Evolutionary conservation across 2,113 vertebrate genomes (phyloP), one percentile per base, ranked within the genome.

Genomic region (Grallaria varia): DNA sequence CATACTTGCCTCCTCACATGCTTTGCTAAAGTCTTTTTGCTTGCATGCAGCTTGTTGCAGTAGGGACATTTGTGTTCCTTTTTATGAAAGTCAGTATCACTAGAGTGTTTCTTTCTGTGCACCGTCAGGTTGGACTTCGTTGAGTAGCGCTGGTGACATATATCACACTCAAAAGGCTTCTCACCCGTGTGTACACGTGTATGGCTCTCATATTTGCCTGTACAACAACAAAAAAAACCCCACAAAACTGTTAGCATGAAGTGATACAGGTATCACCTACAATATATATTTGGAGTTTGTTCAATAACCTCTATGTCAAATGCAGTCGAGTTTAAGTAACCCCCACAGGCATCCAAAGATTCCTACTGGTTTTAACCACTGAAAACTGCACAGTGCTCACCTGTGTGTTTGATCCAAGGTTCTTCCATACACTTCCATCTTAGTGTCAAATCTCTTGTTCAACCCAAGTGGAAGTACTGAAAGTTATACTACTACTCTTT

Each of bases 91-190:
- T 99, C 98, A 4, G 98, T 97, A 33, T 99, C 98, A n/a, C 94
- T 97, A 62, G 97, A 97, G 92, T 99, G 99, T 78, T 99, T 99
- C 97, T 99, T 99, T 93, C 98, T 99, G 98, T 99, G 99, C 33
- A 99, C 99, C 2, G 99, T 99, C 95, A 99, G 98, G 98, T 99
- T 99, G 76, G 99, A 99, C 97, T 99, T 99, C 21, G 99, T 99
- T 27, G 99, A 99, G 97, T 99, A 99, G 85, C 98, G 98, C 97
- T 99, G 99, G 33, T 99, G 98, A 97, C 99, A 99, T 95, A 99
- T 97, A 93, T 99, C 99, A 97, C 99, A 99, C 94, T 99, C 99
- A 97, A 99, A 99, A 18, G 99, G 99, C 87, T 99, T 99, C 96
- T 99, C 99, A 52, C 99, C 99, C 0, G 99, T 99, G 98, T 99